A percentile compares a stretch with the other conserved stretches of the same genome.
phyloP scores from a whole-genome alignment of 2,797 vertebrate species.

The Lacerta viridis region DNA sequence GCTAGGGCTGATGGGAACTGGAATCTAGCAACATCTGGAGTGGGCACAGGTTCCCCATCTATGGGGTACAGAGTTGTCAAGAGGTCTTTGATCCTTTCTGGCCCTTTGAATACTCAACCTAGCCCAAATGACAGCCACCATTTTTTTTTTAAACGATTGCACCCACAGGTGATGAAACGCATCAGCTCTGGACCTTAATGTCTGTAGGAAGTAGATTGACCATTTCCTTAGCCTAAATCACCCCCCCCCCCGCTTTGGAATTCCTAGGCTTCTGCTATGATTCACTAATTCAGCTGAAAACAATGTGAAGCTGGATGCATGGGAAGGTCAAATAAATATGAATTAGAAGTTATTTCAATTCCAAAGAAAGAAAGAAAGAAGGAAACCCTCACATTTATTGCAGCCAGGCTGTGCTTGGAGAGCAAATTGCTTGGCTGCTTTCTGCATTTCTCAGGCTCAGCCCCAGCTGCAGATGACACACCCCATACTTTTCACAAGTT shows the following conservation, averaged over 20 bases:
- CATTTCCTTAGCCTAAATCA: neutral
- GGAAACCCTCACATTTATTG: neutral
- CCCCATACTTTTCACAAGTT: neutral
- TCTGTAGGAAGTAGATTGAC: neutral
- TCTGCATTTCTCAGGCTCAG: constrained; percentile 21
- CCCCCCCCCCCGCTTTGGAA: neutral
- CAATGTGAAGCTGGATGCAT: neutral
- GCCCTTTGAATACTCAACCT: neutral
- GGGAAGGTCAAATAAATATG: neutral
- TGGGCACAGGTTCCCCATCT: too few species aligned
- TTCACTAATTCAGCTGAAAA: neutral
- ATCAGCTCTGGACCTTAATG: neutral
- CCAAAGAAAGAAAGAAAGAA: neutral
- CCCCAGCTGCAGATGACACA: neutral
- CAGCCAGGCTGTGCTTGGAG: constrained; percentile 4
- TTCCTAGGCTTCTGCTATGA: constrained; percentile 1
- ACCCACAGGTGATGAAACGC: neutral
- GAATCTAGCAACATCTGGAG: too few species aligned
- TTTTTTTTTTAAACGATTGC: neutral
- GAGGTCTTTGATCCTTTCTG: neutral
- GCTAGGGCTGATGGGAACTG: too few species aligned
- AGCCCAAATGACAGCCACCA: neutral
- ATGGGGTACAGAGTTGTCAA: neutral
- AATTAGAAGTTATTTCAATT: neutral
- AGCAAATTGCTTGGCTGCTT: constrained; percentile 26